Evolutionary conservation across 92 coral and sea anemone genomes (phyloP), one percentile per base, ranked within the genome.

Genomic region (Virgularia gustaviana): DNA sequence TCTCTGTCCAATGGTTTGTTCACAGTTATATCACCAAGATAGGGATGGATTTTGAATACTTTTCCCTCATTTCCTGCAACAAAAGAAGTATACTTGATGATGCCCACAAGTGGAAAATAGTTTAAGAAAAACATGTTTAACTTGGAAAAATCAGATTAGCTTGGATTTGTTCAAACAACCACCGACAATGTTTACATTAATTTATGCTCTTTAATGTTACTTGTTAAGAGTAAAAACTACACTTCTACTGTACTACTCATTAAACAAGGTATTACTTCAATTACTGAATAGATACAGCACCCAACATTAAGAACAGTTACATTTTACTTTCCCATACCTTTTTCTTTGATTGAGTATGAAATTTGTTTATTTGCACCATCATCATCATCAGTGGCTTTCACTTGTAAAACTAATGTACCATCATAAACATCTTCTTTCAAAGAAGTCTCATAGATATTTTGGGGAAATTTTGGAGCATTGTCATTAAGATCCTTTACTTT

Each of bases 401-500:
- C 81, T 34, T 54, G 78, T 34, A 61, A 37, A 19, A 92, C 96
- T 3, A 57, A 65, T 9, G 83, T 78, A 9, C 96, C 96, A 28
- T 70, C 74, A 15, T 63, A 75, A 2, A 84, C 78, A 52, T 79
- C 71, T 60, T 92, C 98, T 27, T 67, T 63, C 45, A 92, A 57
- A 4, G 76, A 62, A 2, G 76, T 85, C 29, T 41, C 77, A 59
- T 92, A 92, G 32, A 74, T 79, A 0, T 54, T 62, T 67, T 85
- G 35, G 11, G 53, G 39, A 55, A 92, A 92, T 72, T 72, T 36
- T 33, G 96, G 98, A 22, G 83, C 80, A 83, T 92, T 89, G 75
- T 92, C 98, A 66, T 92, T 92, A 2, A 89, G 89, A 74, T 92
- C 98, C 31, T 72, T 73, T 24, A 92, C 90, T 0, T 80, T 88